These are phyloP conservation scores for Latrodectus geometricus DNA, from an alignment of 1,140 invertebrate genomes.

Conservation along the genomic window DNA sequence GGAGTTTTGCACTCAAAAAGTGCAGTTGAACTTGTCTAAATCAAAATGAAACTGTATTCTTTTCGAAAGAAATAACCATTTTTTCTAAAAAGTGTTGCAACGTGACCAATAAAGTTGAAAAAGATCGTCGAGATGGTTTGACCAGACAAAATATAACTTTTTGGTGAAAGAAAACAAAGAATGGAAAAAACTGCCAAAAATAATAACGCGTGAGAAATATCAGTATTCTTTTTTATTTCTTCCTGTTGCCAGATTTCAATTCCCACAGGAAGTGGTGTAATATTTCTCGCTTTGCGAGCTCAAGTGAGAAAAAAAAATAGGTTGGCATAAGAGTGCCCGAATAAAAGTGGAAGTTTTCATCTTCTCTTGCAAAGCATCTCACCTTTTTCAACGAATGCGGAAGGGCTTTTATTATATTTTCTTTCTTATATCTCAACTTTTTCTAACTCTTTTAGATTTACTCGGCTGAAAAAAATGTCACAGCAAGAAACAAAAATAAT, in stretches of 20 bases:
- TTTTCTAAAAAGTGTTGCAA: slow-evolving; percentile 19
- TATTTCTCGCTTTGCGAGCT: slow-evolving; percentile 34
- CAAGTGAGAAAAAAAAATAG: not conserved
- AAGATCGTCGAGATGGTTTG: slow-evolving; percentile 46
- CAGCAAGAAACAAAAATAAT: not conserved
- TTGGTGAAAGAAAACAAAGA: slow-evolving; percentile 23
- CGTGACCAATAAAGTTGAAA: slow-evolving; percentile 39
- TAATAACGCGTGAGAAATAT: slow-evolving; percentile 38
- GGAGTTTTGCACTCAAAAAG: too few species aligned
- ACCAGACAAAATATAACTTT: slow-evolving; percentile 37
- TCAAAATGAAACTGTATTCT: not conserved
- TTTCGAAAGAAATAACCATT: slow-evolving; percentile 10
- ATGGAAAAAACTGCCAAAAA: slow-evolving; percentile 33
- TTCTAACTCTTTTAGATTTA: slow-evolving; percentile 2
- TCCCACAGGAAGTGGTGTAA: slow-evolving; percentile 45
- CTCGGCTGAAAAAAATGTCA: not conserved
- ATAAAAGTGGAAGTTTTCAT: slow-evolving; percentile 44
- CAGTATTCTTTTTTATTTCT: slow-evolving; percentile 12
- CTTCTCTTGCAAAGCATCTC: slow-evolving; percentile 31
- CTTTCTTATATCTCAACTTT: not conserved
- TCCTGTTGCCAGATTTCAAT: slow-evolving; percentile 48
- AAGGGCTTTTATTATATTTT: not conserved
- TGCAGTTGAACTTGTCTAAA: not conserved
- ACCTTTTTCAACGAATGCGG: slow-evolving; percentile 18
- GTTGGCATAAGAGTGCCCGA: slow-evolving; percentile 4